Evolutionary conservation across 2,797 vertebrate species (phyloP), one percentile per base, ranked within the genome.

Genomic region (Sebastes nivosus): DNA sequence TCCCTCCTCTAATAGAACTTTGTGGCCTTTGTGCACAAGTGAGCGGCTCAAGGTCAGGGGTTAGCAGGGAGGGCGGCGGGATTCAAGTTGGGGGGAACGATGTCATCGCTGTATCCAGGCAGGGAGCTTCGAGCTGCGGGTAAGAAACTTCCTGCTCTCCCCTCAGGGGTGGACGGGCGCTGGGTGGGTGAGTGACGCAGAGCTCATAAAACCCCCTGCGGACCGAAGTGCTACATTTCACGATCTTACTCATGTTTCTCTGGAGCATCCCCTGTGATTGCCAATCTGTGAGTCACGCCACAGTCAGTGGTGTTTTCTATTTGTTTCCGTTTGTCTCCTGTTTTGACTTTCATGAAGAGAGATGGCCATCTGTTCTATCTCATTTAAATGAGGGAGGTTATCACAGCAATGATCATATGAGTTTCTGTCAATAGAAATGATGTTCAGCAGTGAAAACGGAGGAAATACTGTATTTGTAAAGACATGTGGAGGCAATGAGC

Each of bases 171-270:
- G 42, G 77, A 80, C 61, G 65, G 68, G 50, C 84, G 46, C 72
- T 86, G 79, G 75, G 73, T 77, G 79, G 79, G 67, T 67, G 85
- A 79, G 77, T 93, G 93, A 93, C 68, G 68, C 90, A 90, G 84
- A 86, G 80, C 82, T 85, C 75, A 77, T 67, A 71, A 80, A 79
- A 6, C 61, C 82, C 52, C 75, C 69, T 8, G 34, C 25, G 22
- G 84, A 79, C 22, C 1, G 7, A 65, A 72, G 81, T 72, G 38
- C 78, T 85, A 86, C 87, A 78, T 87, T 85, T 89, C 86, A 84
- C 14, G 14, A 65, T 84, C 78, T 93, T 91, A 93, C 84, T 94
- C 93, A 93, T 66, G 69, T 71, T 84, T 82, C 92, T 88, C 78
- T 72, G 79, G 83, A 93, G 87, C 87, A 81, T 89, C 80, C 89